These are phyloP conservation scores for Oxyscelio sp. DNA, from an alignment of 2,888 invertebrate species.

Conservation along the genomic window DNA sequence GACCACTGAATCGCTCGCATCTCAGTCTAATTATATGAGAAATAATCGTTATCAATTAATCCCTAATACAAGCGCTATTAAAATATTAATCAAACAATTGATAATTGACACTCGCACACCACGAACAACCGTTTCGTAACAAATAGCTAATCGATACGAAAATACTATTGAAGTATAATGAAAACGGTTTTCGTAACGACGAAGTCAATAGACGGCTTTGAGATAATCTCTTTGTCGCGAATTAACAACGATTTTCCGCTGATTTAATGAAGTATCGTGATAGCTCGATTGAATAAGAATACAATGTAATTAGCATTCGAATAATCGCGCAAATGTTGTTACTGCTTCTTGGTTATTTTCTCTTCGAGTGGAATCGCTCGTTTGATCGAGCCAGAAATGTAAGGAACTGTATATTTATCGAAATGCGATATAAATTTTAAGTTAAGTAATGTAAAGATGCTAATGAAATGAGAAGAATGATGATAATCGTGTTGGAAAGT, in stretches of 20 bases:
- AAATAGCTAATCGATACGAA: constrained; percentile 64
- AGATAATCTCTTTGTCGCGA: constrained; percentile 57
- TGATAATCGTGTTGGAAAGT: too few species aligned
- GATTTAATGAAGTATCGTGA: constrained; percentile 48
- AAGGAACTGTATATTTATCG: too few species aligned
- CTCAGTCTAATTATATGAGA: constrained; percentile 11
- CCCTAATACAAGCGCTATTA: background rate
- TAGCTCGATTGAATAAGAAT: constrained; percentile 20
- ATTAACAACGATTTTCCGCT: constrained; percentile 55
- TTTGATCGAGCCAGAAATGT: too few species aligned
- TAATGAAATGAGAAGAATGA: too few species aligned
- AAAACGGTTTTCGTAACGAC: constrained; percentile 59
- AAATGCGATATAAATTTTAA: too few species aligned
- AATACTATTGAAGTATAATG: constrained; percentile 63
- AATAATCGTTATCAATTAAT: constrained; percentile 15
- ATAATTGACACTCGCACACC: constrained; percentile 45
- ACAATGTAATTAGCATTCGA: constrained; percentile 17
- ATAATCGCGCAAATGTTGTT: constrained; percentile 15
- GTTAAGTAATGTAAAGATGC: too few species aligned
- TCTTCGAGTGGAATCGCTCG: background rate
- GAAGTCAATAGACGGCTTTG: constrained; percentile 63
- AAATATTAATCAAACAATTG: constrained; percentile 22
- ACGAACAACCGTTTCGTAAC: constrained; percentile 55
- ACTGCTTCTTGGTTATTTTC: background rate
- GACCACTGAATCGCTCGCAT: background rate